A percentile compares a stretch with the other conserved stretches of the same genome.
Evolutionary conservation across 1,140 invertebrate genomes (phyloP).

Genomic region (Sminthurinus signatus): DNA sequence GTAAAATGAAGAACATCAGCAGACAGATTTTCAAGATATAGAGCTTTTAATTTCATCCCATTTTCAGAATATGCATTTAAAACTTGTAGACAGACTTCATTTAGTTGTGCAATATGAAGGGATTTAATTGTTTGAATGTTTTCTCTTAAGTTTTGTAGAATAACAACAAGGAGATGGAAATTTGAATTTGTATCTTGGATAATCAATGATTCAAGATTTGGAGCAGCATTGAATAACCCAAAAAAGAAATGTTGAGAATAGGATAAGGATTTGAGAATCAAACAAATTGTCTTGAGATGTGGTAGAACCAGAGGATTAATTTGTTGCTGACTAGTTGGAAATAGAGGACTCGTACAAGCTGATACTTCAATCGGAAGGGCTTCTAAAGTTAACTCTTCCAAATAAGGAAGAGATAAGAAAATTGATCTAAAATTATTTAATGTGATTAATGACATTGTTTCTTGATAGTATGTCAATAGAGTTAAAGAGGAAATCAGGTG

Average conservation of each 20-base stretch:
- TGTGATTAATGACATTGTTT: not conserved
- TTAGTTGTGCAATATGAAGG: not conserved
- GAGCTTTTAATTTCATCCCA: not conserved
- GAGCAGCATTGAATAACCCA: constrained; percentile 1
- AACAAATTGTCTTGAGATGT: not conserved
- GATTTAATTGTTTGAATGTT: not conserved
- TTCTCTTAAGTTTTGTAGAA: not conserved
- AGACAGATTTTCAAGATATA: constrained; percentile 5
- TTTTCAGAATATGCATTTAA: not conserved
- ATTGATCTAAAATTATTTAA: not conserved
- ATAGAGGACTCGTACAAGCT: not conserved
- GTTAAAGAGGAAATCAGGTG: not conserved
- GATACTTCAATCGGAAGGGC: constrained; percentile 2
- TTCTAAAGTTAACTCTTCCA: not conserved
- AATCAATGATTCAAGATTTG: not conserved
- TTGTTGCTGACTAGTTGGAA: not conserved
- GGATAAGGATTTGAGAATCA: not conserved
- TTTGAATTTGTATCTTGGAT: constrained; percentile 4
- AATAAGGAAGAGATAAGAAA: not conserved
- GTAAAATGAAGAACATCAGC: not conserved
- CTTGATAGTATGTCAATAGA: not conserved
- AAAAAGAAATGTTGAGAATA: not conserved
- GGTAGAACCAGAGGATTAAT: not conserved
- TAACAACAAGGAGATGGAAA: not conserved
- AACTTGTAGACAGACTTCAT: not conserved